Evolutionary conservation across 2,888 invertebrate species (phyloP).

Genomic region (Torymus texanus): DNA sequence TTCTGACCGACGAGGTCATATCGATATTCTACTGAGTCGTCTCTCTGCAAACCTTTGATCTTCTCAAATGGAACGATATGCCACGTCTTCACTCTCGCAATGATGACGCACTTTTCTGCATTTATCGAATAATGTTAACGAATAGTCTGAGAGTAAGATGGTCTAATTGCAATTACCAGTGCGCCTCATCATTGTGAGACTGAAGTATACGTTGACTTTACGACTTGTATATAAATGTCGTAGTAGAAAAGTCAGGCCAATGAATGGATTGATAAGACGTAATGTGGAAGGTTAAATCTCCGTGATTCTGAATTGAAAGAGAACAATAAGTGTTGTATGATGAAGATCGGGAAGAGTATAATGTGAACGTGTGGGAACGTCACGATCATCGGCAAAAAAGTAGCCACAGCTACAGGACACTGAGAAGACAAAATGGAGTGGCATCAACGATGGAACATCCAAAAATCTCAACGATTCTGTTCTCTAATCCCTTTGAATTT

Average conservation of each 20-base stretch:
- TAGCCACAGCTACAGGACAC: constrained; percentile 8
- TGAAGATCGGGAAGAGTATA: background rate
- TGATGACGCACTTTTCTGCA: constrained; percentile 4
- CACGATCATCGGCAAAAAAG: constrained; percentile 20
- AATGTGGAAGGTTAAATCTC: no score
- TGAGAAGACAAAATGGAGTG: background rate
- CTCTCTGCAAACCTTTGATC: constrained; percentile 11
- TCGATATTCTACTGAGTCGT: no score
- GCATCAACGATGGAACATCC: background rate
- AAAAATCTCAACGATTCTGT: constrained; percentile 58
- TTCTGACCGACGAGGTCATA: no score
- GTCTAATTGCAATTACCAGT: no score
- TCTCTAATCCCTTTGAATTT: constrained; percentile 74
- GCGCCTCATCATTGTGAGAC: constrained; percentile 27
- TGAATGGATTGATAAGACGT: background rate
- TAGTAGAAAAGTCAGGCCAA: background rate
- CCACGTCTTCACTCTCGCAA: constrained; percentile 6
- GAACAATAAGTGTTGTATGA: background rate
- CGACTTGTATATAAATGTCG: constrained; percentile 10
- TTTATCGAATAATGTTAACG: background rate
- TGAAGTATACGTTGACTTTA: constrained; percentile 5
- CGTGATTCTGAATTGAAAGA: no score
- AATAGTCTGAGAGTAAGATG: background rate
- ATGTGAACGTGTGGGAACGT: background rate
- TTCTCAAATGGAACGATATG: background rate